A percentile compares a stretch with the other conserved stretches of the same genome.
phyloP scores from a whole-genome alignment of 2,797 vertebrate genomes.

The Lacerta viridis region DNA sequence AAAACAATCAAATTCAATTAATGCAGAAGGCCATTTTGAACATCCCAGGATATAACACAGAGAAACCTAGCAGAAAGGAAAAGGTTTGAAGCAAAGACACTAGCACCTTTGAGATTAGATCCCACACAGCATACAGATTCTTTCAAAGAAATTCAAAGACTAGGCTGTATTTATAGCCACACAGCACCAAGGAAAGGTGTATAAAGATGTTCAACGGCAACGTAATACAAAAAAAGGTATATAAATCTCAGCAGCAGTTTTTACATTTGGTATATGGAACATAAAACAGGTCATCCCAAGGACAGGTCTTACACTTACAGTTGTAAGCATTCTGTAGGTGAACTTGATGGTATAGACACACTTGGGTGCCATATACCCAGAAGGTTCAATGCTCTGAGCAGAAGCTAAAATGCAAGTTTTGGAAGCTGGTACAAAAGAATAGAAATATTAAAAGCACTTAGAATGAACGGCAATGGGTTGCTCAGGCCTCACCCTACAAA shows the following conservation, averaged over 20 bases:
- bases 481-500: neutral
- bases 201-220: slow-evolving; percentile 39
- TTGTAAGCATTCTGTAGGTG: neutral
- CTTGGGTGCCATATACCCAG: neutral
- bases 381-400: neutral
- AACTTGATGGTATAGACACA: neutral
- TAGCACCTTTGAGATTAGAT: slow-evolving; percentile 42
- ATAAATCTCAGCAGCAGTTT: neutral
- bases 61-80: slow-evolving; percentile 39
- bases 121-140: neutral
- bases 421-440: no score
- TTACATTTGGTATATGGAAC: neutral
- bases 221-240: neutral
- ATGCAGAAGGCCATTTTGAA: slow-evolving; percentile 14
- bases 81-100: slow-evolving; percentile 49
- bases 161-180: slow-evolving; percentile 23
- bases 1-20: slow-evolving; percentile 19
- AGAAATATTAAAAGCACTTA: neutral
- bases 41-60: slow-evolving; percentile 18
- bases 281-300: neutral
- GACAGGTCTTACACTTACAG: neutral
- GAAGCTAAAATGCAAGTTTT: neutral
- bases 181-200: slow-evolving; percentile 9
- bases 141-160: neutral
- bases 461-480: neutral